phyloP scores from a whole-genome alignment of 2,888 invertebrate genomes.

The Rosalia funebris region DNA sequence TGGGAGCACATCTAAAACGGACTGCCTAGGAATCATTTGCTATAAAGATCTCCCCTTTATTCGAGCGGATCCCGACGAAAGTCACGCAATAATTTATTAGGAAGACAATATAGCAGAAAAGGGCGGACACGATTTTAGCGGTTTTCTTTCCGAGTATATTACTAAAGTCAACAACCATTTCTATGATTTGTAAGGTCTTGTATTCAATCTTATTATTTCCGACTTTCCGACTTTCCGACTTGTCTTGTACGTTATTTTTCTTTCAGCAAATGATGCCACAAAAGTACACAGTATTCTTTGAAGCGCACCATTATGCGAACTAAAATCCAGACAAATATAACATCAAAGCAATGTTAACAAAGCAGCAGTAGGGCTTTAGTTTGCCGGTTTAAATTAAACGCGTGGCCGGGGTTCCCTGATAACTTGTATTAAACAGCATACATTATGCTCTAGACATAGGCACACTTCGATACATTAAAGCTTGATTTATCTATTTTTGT shows the following conservation, averaged over 20 bases:
- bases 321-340: slow-evolving; percentile 30
- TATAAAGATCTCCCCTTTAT: slow-evolving; percentile 37
- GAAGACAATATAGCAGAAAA: slow-evolving; percentile 40
- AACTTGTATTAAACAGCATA: slow-evolving; percentile 11
- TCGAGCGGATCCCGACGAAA: slow-evolving; percentile 32
- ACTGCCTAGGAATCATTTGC: slow-evolving; percentile 32
- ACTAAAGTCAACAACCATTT: slow-evolving; percentile 27
- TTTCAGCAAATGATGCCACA: slow-evolving; percentile 15
- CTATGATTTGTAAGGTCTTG: slow-evolving; percentile 30
- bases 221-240: background rate
- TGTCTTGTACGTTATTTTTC: slow-evolving; percentile 18
- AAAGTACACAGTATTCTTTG: slow-evolving; percentile 24
- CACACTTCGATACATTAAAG: background rate
- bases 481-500: background rate
- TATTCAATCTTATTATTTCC: slow-evolving; percentile 15
- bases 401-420: slow-evolving; percentile 9
- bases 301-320: slow-evolving; percentile 13
- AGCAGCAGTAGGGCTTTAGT: slow-evolving; percentile 24
- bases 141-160: slow-evolving; percentile 32
- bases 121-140: slow-evolving; percentile 36
- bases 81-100: slow-evolving; percentile 43
- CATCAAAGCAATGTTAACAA: slow-evolving; percentile 29
- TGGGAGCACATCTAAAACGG: slow-evolving; percentile 6
- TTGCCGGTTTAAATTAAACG: slow-evolving; percentile 25
- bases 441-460: no score